phyloP scores from a whole-genome alignment of 2,797 vertebrate genomes.

The Chelidonichthys spinosus region DNA sequence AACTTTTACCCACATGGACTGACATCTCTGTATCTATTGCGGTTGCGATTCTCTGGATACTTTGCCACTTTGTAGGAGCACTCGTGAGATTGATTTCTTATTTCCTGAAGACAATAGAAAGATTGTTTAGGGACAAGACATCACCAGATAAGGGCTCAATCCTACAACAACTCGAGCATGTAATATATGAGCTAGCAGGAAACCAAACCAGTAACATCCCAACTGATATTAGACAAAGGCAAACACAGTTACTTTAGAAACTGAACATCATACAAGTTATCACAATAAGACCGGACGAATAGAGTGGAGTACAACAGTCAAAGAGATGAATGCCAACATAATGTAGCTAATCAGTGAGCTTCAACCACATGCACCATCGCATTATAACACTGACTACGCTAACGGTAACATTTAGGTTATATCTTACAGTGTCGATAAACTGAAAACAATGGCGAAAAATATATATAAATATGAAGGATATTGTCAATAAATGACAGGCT shows the following conservation, averaged over 20 bases:
- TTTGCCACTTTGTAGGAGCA: conserved; percentile 95
- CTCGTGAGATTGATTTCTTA: conserved; percentile 93
- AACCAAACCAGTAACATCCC: not conserved
- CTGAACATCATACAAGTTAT: not conserved
- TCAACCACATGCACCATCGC: conserved; percentile 20
- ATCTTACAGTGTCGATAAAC: not conserved
- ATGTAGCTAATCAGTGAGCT: conserved; percentile 2
- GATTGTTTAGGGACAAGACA: not conserved
- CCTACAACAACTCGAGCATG: not conserved
- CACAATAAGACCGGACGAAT: not conserved
- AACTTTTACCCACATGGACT: conserved; percentile 93
- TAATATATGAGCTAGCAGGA: not conserved
- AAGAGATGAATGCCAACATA: not conserved
- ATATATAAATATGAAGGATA: not conserved
- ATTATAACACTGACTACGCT: conserved; percentile 14
- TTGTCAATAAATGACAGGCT: not conserved
- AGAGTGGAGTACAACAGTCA: not conserved
- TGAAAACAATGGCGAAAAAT: not conserved
- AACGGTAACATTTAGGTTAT: conserved; percentile 12
- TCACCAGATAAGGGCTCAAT: not conserved
- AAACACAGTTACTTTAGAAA: not conserved
- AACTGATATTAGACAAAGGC: not conserved
- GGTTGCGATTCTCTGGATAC: conserved; percentile 94
- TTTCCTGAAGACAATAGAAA: conserved; percentile 87
- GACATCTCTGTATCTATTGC: conserved; percentile 99